Base-by-base conservation (phyloP, 2,797 vertebrate genomes). In the Falco concolor region DNA sequence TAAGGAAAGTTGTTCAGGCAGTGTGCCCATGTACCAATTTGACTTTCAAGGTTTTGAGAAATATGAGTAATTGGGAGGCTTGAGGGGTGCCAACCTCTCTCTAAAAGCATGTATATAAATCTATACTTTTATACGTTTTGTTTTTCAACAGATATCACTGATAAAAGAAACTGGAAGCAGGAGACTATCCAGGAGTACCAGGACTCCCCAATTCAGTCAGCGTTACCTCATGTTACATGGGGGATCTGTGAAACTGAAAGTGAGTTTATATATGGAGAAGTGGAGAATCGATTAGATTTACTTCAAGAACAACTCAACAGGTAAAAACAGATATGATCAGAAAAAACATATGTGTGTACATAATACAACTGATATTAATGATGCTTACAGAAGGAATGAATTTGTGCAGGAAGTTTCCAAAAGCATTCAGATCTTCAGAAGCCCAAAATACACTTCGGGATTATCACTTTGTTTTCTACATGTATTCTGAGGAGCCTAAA, bases 231-330 rank as follows among this genome's bases (percentile, higher is more conserved):
- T 68, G 98, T 98, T 86, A 98, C 98, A 40, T 98, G 98, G 98
- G 99, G 98, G 20, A 98, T 98, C 32, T 98, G 99, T 70, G 99
- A 99, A 93, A 98, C 98, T 18, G 98, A 99, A 97, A 99, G 99
- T 32, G 99, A 99, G 87, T 98, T 99, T 96, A 99, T 99, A 15
- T 99, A 99, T 1, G 99, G 99, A 63, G 99, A 99, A 98, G 98
- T 99, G 96, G 99, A 99, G 90, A 99, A 99, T 96, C 98, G 99
- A 95, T 95, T 99, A 95, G 99, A 99, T 98, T 98, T 99, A 95
- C 99, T 99, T 87, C 99, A 99, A 93, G 98, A 99, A 64, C 99
- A 99, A 87, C 98, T 99, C 89, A 99, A 99, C 99, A 99, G 99
- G 99, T 99, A 98, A 76, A 89, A 83, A 32, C 11, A 65, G 2